Evolutionary conservation across 2,888 invertebrate species (phyloP), one percentile per base, ranked within the genome.

Genomic region (Euplexia lucipara): DNA sequence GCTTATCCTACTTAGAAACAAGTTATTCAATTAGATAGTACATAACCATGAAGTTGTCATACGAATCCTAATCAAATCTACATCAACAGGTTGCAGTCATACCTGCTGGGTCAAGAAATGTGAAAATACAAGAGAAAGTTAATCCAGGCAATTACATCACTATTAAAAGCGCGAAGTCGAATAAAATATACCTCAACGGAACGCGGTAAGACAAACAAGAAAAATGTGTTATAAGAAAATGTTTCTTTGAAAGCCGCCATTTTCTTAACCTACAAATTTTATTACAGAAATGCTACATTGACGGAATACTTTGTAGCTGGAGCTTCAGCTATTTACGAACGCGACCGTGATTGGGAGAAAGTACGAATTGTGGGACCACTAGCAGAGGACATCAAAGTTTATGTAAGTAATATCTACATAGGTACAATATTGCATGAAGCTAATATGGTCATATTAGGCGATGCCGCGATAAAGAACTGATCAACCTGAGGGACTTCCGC

Each of bases 261-360:
- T 47, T 60, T 71, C 42, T 35, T 35, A 49, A 57, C 16, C 37
- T 22, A 59, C 35, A 34, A 16, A 16, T 68, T 67, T 69, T 54
- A 75, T 89, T 88, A 44, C 88, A 97, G 97, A 80, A 96, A 96
- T 79, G 96, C 97, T 77, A 96, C 96, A 20, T 88, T 97, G 93
- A 97, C 97, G 51, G 98, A 98, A 91, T 98, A 98, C 89, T 96
- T 96, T 75, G 97, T 98, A 57, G 98, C 97, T 16, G 98, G 98
- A 54, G 96, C 98, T 2, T 96, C 97, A 75, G 97, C 98, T 52
- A 96, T 98, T 70, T 98, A 98, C 92, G 97, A 97, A 90, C 95
- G 98, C 78, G 96, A 97, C 81, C 96, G 97, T 83, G 97, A 98
- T 84, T 96, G 97, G 94, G 98, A 98, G 90, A 97, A 97, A 88